These are phyloP conservation scores for Hippocampus kuda DNA, from an alignment of 2,797 vertebrate species.

Conservation along the genomic window DNA sequence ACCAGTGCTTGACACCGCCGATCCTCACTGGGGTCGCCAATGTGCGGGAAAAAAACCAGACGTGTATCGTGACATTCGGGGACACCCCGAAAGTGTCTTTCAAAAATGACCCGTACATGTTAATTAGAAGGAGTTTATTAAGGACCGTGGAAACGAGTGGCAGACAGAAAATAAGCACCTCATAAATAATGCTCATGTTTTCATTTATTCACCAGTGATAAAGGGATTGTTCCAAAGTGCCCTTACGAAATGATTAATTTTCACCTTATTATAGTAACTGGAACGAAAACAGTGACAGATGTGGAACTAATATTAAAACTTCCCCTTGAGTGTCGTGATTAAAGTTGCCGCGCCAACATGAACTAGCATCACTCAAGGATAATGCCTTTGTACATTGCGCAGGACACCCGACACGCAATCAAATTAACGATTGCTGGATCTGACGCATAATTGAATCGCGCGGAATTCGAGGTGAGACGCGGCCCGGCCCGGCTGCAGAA, in stretches of 20 bases:
- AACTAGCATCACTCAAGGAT: conserved; percentile 9
- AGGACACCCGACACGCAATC: conserved; percentile 2
- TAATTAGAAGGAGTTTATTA: neutral
- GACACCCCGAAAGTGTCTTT: no score
- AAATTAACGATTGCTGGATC: neutral
- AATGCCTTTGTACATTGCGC: neutral
- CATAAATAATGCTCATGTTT: neutral
- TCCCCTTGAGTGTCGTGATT: conserved; percentile 9
- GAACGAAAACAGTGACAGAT: conserved; percentile 35
- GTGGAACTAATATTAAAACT: conserved; percentile 32
- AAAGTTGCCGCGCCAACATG: conserved; percentile 7
- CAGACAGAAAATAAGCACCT: neutral
- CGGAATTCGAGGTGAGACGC: neutral
- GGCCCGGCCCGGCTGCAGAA: neutral
- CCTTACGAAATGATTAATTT: neutral
- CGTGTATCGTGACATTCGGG: no score
- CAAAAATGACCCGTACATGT: neutral
- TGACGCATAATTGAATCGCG: neutral
- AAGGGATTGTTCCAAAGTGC: neutral
- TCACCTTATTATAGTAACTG: conserved; percentile 6
- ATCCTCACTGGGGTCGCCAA: no score
- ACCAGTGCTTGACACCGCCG: no score
- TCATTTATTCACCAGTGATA: neutral
- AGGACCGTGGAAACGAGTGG: neutral
- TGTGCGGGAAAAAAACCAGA: no score